phyloP scores from a whole-genome alignment of 2,113 vertebrate species.

The Columba janthina region DNA sequence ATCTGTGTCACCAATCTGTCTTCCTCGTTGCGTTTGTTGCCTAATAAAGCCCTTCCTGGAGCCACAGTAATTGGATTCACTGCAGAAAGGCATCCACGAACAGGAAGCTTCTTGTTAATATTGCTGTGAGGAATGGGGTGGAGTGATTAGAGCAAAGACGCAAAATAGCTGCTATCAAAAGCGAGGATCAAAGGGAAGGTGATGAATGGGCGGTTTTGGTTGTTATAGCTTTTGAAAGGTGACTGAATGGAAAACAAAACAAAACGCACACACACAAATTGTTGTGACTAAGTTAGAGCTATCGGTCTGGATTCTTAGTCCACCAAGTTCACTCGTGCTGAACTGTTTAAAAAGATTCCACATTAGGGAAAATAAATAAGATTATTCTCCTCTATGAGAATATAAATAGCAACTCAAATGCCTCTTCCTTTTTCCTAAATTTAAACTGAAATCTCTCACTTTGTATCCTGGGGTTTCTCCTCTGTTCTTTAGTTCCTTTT shows the following conservation, averaged over 20 bases:
- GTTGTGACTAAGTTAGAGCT: neutral
- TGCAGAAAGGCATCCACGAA: neutral
- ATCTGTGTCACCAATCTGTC: neutral
- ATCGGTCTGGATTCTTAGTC: neutral
- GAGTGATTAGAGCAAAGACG: slow-evolving; percentile 5
- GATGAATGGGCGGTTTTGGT: slow-evolving; percentile 14
- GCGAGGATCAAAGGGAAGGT: slow-evolving; percentile 27
- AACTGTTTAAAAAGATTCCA: neutral
- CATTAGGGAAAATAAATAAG: neutral
- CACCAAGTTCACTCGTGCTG: neutral
- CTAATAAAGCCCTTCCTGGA: neutral
- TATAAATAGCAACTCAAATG: neutral
- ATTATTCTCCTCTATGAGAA: neutral
- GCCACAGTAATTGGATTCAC: neutral
- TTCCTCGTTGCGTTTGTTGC: neutral
- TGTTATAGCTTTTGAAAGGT: slow-evolving; percentile 23
- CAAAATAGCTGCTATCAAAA: slow-evolving; percentile 14
- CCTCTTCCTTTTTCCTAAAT: neutral
- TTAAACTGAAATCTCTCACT: neutral
- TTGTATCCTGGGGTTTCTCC: neutral
- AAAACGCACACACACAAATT: neutral
- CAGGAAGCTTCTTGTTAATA: slow-evolving; percentile 42
- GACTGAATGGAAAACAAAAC: slow-evolving; percentile 20
- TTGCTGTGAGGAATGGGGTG: slow-evolving; percentile 51
- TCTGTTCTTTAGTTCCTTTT: neutral